Conservation (phyloP, 1,140 invertebrate species). For the Uloborus diversus region DNA sequence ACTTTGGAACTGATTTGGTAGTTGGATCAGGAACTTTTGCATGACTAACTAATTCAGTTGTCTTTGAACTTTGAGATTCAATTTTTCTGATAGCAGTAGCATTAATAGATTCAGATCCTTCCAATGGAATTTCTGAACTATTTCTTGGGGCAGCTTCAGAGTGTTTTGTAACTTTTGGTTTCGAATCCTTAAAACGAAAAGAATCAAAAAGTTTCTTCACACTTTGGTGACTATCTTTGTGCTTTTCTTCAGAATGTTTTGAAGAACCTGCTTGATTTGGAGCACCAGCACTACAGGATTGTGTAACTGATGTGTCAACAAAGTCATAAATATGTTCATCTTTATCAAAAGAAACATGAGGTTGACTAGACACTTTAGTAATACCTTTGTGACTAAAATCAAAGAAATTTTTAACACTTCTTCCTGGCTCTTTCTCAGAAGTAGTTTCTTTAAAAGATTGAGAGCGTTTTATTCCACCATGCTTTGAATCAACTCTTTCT, state of each 20-base stretch:
- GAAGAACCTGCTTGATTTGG: neutral
- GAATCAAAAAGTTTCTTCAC: constrained; percentile 15
- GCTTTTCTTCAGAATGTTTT: neutral
- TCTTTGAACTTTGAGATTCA: no score
- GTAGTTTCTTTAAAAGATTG: constrained; percentile 23
- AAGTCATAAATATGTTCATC: constrained; percentile 47
- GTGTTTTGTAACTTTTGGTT: no score
- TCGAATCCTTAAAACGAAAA: neutral
- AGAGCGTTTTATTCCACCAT: constrained; percentile 23
- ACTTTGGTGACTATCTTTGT: constrained; percentile 2
- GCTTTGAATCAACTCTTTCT: no score
- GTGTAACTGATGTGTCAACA: constrained; percentile 6
- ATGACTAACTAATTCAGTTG: no score
- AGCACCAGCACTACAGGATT: neutral
- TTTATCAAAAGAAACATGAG: neutral
- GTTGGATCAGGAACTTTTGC: no score
- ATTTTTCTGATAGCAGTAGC: no score
- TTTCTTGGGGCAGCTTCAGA: no score
- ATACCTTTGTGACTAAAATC: constrained; percentile 20
- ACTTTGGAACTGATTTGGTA: no score
- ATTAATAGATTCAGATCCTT: no score
- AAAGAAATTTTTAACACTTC: constrained; percentile 21
- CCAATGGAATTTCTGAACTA: no score
- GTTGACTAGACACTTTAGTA: neutral
- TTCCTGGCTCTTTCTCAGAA: neutral